Base-by-base conservation (phyloP, 2,888 invertebrate genomes). In the Xanthostigma xanthostigma region DNA sequence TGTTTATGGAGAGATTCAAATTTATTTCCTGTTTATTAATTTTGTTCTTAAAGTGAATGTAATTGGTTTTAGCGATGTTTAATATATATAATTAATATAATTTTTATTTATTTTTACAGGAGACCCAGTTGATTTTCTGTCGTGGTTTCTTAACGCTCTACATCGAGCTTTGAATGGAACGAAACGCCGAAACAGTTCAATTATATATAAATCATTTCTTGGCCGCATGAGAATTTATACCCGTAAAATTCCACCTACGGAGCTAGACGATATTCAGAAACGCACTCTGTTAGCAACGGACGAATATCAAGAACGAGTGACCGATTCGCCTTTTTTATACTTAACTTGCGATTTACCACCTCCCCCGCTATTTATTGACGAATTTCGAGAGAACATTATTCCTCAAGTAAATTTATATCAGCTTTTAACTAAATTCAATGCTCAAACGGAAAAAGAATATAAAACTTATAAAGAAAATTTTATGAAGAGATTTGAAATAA, bases 391-490 rank as follows among this genome's bases (percentile, higher is more conserved):
- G 71, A 98, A 97, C 67, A 98, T 99, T 57, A 98, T 98, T 62
- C 98, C 98, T 42, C 96, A 97, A 75, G 90, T 94, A 1, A 97
- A 96, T 64, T 74, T 99, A 36, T 93, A 91, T 62, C 90, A 89
- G 53, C 71, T 99, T 33, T 72, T 99, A 49, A 84, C 86, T 39
- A 99, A 99, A 68, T 99, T 98, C 67, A 97, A 97, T 66, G 96
- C 96, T 1, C 79, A 85, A 54, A 74, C 81, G 5, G 95, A 97
- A 59, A 97, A 96, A 66, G 98, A 99, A 64, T 97, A 98, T 68
- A 97, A 97, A 72, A 98, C 97, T 0, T 96, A 97, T 68, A 98
- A 98, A 63, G 98, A 98, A 66, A 97, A 96, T 62, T 93, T 93
- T 61, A 72, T 98, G 72, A 98, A 97, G 65, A 75, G 94, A 56